phyloP scores from a whole-genome alignment of 2,888 invertebrate species.

The Laothoe populi region DNA sequence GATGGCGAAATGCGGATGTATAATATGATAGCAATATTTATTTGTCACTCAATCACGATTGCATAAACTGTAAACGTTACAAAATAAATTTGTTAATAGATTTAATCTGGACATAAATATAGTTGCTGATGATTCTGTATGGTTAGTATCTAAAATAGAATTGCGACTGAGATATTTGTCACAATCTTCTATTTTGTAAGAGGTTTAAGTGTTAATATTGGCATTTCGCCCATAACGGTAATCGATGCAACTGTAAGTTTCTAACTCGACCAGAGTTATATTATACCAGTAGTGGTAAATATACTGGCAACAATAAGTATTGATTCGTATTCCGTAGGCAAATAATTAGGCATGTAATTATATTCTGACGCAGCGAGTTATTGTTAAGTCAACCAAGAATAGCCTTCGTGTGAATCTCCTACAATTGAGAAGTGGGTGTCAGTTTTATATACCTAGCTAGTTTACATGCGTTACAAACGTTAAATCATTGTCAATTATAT shows the following conservation, averaged over 20 bases:
- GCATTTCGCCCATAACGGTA: slow-evolving; percentile 24
- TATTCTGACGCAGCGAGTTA: slow-evolving; percentile 21
- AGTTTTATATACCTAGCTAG: slow-evolving; percentile 4
- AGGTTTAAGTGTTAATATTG: slow-evolving; percentile 19
- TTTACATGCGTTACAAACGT: slow-evolving; percentile 10
- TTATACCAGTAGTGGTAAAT: background rate
- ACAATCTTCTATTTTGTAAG: slow-evolving; percentile 20
- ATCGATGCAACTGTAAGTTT: slow-evolving; percentile 19
- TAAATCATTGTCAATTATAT: background rate
- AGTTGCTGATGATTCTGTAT: slow-evolving; percentile 10
- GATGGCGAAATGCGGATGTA: background rate
- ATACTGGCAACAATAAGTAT: slow-evolving; percentile 2
- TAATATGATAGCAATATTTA: background rate
- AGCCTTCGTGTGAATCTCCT: slow-evolving; percentile 21
- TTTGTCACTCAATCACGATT: background rate
- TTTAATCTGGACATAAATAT: background rate
- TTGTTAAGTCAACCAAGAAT: slow-evolving; percentile 25
- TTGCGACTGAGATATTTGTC: slow-evolving; percentile 15
- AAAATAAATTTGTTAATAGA: background rate
- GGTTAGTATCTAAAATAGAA: slow-evolving; percentile 16
- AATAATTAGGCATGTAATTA: slow-evolving; percentile 26
- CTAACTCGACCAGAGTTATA: background rate
- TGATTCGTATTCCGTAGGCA: slow-evolving; percentile 12
- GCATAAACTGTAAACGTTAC: background rate
- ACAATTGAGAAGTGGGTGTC: slow-evolving; percentile 25